Evolutionary conservation across 2,797 vertebrate species (phyloP), one percentile per base, ranked within the genome.

Genomic region (Neopelma chrysocephalum): DNA sequence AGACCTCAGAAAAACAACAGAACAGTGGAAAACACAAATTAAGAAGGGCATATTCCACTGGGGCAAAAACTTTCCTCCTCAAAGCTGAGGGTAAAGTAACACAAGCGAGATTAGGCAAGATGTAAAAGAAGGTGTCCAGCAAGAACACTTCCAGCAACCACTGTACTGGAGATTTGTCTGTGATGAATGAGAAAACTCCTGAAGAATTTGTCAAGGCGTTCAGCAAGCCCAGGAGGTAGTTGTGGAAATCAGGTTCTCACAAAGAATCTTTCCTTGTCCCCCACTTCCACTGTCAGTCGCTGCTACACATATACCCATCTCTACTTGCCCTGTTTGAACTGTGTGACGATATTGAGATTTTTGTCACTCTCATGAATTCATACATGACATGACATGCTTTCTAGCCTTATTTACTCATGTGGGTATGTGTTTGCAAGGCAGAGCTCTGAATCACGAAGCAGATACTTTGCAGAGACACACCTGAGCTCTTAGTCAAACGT

Each of bases 371-470:
- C 27, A 81, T 5, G 11, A 90, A 7, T 34, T 65, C 82, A 19
- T 2, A 23, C 6, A 20, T 13, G 13, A 34, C 23, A 82, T 87
- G 10, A n/a, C 29, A n/a, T 11, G 8, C 7, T 58, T 54, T 40
- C n/a, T 6, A 62, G 70, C 18, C 56, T 56, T 84, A 6, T 27
- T 70, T 84, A 70, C 51, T 53, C 47, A 38, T 34, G 29, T 12
- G 23, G 21, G 17, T 31, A 81, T 7, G 34, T 32, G 51, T 42
- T 53, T 62, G 40, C 54, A 70, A 62, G 56, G 31, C 48, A 87
- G 48, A 50, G 45, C 60, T 71, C 72, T 85, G 65, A 90, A 72
- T 92, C 87, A 92, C 3, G 29, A 89, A 75, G 65, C 64, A 89
- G 81, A 62, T 65, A 68, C 36, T 87, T 87, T 57, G 48, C 57